Base-by-base conservation (phyloP, 2,888 invertebrate genomes). In the Euplagia quadripunctaria region DNA sequence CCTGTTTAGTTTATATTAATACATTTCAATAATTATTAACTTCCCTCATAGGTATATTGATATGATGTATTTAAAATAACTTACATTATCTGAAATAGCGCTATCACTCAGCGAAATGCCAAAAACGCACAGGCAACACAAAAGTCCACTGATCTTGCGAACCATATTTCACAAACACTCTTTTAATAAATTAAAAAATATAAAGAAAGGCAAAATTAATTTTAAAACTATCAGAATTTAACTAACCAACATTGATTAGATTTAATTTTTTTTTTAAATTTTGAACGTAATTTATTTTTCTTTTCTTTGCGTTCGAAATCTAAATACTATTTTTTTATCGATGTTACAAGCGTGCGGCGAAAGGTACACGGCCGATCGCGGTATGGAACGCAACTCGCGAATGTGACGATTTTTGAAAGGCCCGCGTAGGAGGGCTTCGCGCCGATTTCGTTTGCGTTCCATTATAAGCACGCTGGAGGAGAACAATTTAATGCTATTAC, bases 361-460 rank as follows among this genome's bases (percentile, higher is more conserved):
- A 94, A 94, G 93, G 94, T 90, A 89, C 90, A 89, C 94, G 88
- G 87, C 87, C 88, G 89, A 87, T 89, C 89, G 89, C 91, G 84
- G 88, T 93, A 88, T 94, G 92, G 88, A 88, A 88, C 90, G 85
- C 86, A 84, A 88, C 86, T 88, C 85, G 90, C 88, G 89, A 91
- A 91, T 92, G 94, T 92, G 87, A 85, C 84, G 89, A 93, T 92
- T 94, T 95, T 96, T 95, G 95, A 96, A 96, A 95, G 95, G 94
- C 95, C 94, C 95, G 95, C 95, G 95, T 95, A 95, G 95, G 95
- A 92, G 94, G 95, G 96, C 90, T 94, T 94, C 92, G 90, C 94
- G 94, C 94, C 89, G 86, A 91, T 93, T 93, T 91, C 89, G 86
- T 79, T 80, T 79, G 77, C 94, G 94, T 94, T 94, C 88, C 92